Evolutionary conservation across 2,113 vertebrate genomes (phyloP).

Genomic region (Puntigrus tetrazona): DNA sequence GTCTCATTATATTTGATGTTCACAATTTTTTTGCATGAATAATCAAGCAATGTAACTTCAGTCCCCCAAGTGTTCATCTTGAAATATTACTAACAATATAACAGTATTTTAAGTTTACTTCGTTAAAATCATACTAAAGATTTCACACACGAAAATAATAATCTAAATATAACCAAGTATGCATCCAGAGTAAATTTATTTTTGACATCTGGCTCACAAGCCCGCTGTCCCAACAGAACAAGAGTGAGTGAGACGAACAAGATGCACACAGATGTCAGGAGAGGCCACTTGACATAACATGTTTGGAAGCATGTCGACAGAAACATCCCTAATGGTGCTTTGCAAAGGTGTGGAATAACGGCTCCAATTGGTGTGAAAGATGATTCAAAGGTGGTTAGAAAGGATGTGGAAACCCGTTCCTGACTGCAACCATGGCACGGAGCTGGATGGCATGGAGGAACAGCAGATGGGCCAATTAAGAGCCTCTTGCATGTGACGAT

Average conservation of each 20-base stretch:
- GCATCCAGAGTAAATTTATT: not conserved
- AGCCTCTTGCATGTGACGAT: slow-evolving; percentile 65
- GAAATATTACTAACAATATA: not conserved
- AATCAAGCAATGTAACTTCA: no score
- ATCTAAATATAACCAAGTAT: not conserved
- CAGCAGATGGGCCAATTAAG: slow-evolving; percentile 79
- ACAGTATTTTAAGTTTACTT: not conserved
- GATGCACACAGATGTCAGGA: not conserved
- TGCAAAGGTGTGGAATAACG: not conserved
- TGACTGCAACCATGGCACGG: not conserved
- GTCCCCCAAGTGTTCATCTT: no score
- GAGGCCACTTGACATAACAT: slow-evolving; percentile 12
- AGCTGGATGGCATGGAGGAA: slow-evolving; percentile 52
- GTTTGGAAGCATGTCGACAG: slow-evolving; percentile 3
- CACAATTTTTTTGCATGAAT: not conserved
- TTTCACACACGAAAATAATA: no score
- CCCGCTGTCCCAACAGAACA: not conserved
- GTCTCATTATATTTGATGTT: not conserved
- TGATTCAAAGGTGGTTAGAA: slow-evolving; percentile 15
- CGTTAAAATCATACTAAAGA: not conserved
- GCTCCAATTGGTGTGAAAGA: slow-evolving; percentile 28
- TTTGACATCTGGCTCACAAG: not conserved
- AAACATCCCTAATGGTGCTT: slow-evolving; percentile 2
- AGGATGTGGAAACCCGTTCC: not conserved
- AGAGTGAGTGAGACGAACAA: not conserved